Evolutionary conservation across 1,140 invertebrate species (phyloP), one percentile per base, ranked within the genome.

Genomic region (Leptoteleia sp.): DNA sequence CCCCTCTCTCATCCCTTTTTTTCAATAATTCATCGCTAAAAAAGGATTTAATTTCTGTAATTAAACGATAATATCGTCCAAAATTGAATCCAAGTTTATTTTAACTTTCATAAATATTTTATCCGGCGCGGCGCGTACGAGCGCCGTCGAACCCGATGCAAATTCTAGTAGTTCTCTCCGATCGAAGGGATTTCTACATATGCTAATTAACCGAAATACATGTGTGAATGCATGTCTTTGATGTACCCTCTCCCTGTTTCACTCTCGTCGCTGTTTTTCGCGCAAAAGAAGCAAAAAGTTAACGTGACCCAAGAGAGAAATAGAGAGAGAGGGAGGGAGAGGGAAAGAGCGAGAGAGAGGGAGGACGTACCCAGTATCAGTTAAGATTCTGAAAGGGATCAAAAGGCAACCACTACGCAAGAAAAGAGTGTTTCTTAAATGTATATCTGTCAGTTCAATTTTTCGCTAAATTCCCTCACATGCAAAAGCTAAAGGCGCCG

Each of bases 181-280:
- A 72, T 72, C 57, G 86, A 85, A 81, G 79, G 78, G 81, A 84
- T 85, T 87, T 84, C 83, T 84, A 82, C 83, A 84, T 87, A 86
- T 87, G 86, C 85, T 87, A 87, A 87, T 87, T 86, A 87, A 84
- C 83, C 79, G 68, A 83, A 85, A 86, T 82, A 85, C 82, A 79
- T 84, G 84, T 85, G 83, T 85, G 82, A 81, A 76, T 76, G 82
- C 75, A 54, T 77, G 76, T 81, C 79, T 68, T 68, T 67, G 70
- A 72, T 68, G 62, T 64, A 71, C 7, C 9, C 19, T 47, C 35
- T 38, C 17, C 40, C 15, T 4, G 11, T n/a, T n/a, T 17, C 40
- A 8, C 12, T 55, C 17, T 12, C 12, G 42, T 9, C 19, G 15
- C 27, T n/a, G 52, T 31, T 55, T 59, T 76, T 55, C 43, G 25